These are phyloP conservation scores for Holcopasites calliopsidis DNA, from an alignment of 1,140 invertebrate genomes.

Conservation along the genomic window DNA sequence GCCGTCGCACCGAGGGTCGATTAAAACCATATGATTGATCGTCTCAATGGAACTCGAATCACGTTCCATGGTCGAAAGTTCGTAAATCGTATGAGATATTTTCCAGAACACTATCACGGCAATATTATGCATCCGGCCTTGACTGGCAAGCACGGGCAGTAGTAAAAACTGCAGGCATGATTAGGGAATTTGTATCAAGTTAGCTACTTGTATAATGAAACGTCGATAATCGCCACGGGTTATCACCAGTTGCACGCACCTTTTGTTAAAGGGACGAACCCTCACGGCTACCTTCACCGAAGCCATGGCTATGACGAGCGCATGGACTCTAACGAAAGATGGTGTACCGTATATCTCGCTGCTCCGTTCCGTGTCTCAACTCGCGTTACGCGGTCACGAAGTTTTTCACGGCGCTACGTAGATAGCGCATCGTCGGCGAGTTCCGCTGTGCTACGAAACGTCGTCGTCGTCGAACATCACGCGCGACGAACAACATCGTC, in stretches of 20 bases:
- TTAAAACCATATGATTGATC: conserved; percentile 36
- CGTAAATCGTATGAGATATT: neutral
- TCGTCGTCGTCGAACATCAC: conserved; percentile 46
- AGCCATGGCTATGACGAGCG: conserved; percentile 81
- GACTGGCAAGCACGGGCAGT: neutral
- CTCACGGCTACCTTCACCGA: conserved; percentile 90
- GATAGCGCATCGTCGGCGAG: conserved; percentile 21
- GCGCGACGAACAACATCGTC: conserved; percentile 51
- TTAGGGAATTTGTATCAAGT: no score
- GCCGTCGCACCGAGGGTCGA: conserved; percentile 10
- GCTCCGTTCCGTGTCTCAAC: neutral
- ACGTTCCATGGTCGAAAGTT: neutral
- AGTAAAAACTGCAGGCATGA: neutral
- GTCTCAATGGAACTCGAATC: neutral
- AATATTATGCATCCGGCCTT: neutral
- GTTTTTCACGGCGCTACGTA: neutral
- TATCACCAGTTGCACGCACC: conserved; percentile 78
- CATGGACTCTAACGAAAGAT: conserved; percentile 50
- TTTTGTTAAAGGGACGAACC: conserved; percentile 90
- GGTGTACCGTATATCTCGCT: neutral
- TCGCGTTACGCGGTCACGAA: conserved; percentile 18
- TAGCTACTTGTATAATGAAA: neutral
- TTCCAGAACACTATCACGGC: neutral
- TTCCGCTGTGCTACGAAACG: conserved; percentile 26
- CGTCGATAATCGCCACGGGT: neutral